Percentiles rank a stretch among this genome's conserved stretches.
phyloP scores from a whole-genome alignment of 2,888 invertebrate species.

The Anodontia alba region DNA sequence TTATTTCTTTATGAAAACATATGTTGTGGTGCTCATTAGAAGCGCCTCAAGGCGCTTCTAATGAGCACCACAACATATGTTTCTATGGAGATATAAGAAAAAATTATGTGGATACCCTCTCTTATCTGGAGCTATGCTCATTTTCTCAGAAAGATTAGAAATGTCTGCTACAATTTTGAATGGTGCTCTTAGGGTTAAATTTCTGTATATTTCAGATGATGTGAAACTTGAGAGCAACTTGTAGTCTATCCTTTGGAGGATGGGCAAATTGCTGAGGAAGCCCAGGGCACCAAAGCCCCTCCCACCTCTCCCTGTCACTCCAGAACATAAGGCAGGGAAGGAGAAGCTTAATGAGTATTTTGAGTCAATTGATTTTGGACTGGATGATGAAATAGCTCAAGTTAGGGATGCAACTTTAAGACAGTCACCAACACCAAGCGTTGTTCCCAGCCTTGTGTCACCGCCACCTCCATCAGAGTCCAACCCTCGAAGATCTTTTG shows the following conservation, averaged over 20 bases:
- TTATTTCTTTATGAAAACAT: no score
- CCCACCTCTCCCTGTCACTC: slow-evolving; percentile 58
- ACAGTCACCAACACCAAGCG: slow-evolving; percentile 69
- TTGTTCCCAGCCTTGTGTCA: slow-evolving; percentile 72
- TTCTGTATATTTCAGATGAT: no score
- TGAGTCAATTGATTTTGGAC: slow-evolving; percentile 69
- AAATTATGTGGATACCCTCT: no score
- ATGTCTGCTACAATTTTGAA: no score
- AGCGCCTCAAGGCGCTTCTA: no score
- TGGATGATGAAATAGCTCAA: slow-evolving; percentile 49
- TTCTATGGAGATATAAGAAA: no score
- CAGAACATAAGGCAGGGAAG: slow-evolving; percentile 50
- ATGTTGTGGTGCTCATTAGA: no score
- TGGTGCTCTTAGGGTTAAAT: no score
- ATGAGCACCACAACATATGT: no score
- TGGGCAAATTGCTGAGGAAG: slow-evolving; percentile 64
- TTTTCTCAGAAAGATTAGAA: no score
- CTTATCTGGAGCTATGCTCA: no score
- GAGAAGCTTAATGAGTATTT: slow-evolving; percentile 65
- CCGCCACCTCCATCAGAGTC: slow-evolving; percentile 76
- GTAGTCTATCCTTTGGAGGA: neutral
- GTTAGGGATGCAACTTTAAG: slow-evolving; percentile 41
- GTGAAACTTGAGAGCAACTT: no score
- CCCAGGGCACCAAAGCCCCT: slow-evolving; percentile 74
- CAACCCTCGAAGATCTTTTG: slow-evolving; percentile 53